Evolutionary conservation across 1,140 invertebrate genomes (phyloP).

Genomic region (Meteorus sp.): DNA sequence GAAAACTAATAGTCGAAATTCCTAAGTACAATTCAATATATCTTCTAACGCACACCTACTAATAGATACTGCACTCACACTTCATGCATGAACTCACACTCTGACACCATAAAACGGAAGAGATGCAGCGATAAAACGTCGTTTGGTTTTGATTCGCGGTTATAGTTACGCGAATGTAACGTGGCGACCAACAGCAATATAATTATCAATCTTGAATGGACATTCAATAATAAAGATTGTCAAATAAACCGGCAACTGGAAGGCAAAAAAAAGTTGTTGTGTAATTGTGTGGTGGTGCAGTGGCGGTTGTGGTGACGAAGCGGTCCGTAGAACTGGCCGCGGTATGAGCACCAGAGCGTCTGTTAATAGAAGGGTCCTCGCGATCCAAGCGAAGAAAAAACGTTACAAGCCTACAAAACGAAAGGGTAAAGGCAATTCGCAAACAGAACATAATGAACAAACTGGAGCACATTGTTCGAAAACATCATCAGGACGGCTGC

Average conservation of each 20-base stretch:
- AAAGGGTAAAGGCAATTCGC: conserved; percentile 69
- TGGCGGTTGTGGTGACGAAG: too few species aligned
- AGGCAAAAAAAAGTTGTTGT: too few species aligned
- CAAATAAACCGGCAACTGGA: too few species aligned
- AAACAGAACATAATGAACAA: conserved; percentile 39
- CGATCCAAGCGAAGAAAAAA: conserved; percentile 88
- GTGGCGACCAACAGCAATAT: neutral
- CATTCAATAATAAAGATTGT: neutral
- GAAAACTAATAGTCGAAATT: too few species aligned
- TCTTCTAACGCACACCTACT: too few species aligned
- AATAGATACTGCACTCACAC: too few species aligned
- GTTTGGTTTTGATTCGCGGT: neutral
- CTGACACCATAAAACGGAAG: neutral
- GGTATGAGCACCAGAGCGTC: conserved; percentile 81
- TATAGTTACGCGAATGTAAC: neutral
- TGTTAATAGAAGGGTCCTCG: conserved; percentile 82
- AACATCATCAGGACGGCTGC: conserved; percentile 50
- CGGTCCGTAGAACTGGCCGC: neutral
- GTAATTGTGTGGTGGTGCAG: neutral
- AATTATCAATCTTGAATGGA: neutral
- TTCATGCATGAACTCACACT: too few species aligned
- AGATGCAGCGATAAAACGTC: neutral
- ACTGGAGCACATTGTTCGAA: conserved; percentile 54
- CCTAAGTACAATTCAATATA: too few species aligned
- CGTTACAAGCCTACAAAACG: conserved; percentile 82